Conservation (phyloP, 2,888 invertebrate genomes). For the Papilio protenor region DNA sequence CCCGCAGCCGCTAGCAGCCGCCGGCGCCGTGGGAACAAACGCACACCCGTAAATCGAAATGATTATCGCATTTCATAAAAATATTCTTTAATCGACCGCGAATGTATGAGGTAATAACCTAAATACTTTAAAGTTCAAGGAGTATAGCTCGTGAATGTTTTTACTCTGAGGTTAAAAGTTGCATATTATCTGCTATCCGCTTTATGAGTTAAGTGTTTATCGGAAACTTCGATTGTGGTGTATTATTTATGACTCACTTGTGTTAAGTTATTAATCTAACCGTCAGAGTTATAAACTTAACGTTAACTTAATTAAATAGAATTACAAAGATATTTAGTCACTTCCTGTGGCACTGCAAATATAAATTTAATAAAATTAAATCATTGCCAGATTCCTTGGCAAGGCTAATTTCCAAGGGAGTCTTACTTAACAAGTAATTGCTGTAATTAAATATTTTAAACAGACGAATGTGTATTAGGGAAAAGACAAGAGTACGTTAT, state of each 20-base stretch:
- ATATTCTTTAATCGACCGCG: conserved; percentile 16
- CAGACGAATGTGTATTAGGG: conserved; percentile 45
- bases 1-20: neutral
- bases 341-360: neutral
- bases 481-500: conserved; percentile 47
- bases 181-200: neutral
- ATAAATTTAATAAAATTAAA: neutral
- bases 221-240: neutral
- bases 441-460: conserved; percentile 32
- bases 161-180: neutral
- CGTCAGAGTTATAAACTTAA: neutral
- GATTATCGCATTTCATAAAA: neutral
- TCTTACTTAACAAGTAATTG: conserved; percentile 31
- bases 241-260: neutral
- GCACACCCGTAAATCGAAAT: neutral
- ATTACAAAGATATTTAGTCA: neutral
- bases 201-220: neutral
- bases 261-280: neutral
- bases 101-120: conserved; percentile 8
- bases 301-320: neutral
- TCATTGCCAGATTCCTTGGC: conserved; percentile 15
- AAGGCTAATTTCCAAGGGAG: conserved; percentile 34
- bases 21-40: conserved; percentile 32
- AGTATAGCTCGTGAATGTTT: neutral
- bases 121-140: conserved; percentile 20